Evolutionary conservation across 2,888 invertebrate species (phyloP).

Genomic region (Myopa tessellatipennis): DNA sequence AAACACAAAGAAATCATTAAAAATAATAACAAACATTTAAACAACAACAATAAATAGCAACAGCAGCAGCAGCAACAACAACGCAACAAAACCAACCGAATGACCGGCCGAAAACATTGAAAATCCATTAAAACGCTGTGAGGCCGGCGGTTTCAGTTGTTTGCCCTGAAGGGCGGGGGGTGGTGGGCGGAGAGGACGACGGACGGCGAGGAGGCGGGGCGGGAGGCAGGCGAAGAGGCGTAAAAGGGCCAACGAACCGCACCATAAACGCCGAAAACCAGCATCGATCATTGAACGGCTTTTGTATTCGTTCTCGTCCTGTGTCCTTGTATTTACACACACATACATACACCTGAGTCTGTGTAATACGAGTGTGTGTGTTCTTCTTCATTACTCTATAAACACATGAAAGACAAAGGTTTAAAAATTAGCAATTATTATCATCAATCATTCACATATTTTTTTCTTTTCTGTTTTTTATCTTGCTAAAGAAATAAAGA

Average conservation of each 20-base stretch:
- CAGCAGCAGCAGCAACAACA: slow-evolving; percentile 2
- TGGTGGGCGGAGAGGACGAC: neutral
- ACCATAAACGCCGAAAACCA: neutral
- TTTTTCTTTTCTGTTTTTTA: no score
- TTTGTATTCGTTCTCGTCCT: neutral
- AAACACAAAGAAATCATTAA: neutral
- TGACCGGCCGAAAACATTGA: slow-evolving; percentile 53
- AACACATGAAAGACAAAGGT: no score
- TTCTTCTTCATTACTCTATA: no score
- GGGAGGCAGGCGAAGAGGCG: neutral
- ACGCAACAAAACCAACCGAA: neutral
- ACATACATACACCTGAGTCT: no score
- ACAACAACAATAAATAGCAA: slow-evolving; percentile 5
- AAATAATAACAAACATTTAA: slow-evolving; percentile 24
- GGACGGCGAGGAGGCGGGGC: neutral
- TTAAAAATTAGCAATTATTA: no score
- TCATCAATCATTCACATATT: no score
- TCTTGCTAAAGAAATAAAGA: no score
- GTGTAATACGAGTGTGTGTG: no score
- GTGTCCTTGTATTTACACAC: no score
- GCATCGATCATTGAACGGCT: slow-evolving; percentile 2
- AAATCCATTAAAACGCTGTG: slow-evolving; percentile 61
- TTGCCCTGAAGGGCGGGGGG: neutral
- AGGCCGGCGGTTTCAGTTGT: slow-evolving; percentile 14
- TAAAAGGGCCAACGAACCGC: neutral